Evolutionary conservation across 2,113 vertebrate genomes (phyloP), one percentile per base, ranked within the genome.

Genomic region (Pardalotus punctatus): DNA sequence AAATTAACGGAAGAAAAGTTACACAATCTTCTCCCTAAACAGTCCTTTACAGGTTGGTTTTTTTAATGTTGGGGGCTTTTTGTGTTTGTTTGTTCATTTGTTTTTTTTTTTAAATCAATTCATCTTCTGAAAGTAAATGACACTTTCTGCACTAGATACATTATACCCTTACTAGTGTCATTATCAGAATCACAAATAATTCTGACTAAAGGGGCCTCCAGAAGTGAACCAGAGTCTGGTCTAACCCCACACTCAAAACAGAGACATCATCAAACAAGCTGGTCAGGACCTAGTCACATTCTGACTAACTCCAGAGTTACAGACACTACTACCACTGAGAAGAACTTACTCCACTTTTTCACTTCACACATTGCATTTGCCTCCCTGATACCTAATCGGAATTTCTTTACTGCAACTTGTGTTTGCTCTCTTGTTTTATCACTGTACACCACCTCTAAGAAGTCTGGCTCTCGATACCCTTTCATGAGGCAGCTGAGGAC

Each of bases 61-160:
- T 53, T 33, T 25, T 27, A 13, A 2, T 10, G 7, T 15, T 35
- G 31, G 23, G 18, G 0, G 2, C 22, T 40, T 48, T 38, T 5
- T 3, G 9, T 33, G n/a, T 14, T 51, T 11, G 2, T 36, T 72
- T 47, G 12, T 47, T 45, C 12, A 7, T 15, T 36, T 36, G 15
- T 6, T 16, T n/a, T 58, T n/a, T 58, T 50, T 73, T 82, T 21
- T 4, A 74, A 82, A 51, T 12, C 31, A 53, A 60, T 56, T 81
- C 4, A 43, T 25, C 38, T 62, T 56, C 51, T 43, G n/a, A 50
- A 92, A 64, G 4, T 7, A 74, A 70, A 43, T 14, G 12, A 36
- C 5, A 7, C 25, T 86, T 83, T 66, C 67, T 60, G 40, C 2
- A 2, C 11, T 40, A 74, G 18, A 43, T 31, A 53, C 16, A 31